Evolutionary conservation across 2,113 vertebrate genomes (phyloP).

Genomic region (Recurvirostra avosetta): DNA sequence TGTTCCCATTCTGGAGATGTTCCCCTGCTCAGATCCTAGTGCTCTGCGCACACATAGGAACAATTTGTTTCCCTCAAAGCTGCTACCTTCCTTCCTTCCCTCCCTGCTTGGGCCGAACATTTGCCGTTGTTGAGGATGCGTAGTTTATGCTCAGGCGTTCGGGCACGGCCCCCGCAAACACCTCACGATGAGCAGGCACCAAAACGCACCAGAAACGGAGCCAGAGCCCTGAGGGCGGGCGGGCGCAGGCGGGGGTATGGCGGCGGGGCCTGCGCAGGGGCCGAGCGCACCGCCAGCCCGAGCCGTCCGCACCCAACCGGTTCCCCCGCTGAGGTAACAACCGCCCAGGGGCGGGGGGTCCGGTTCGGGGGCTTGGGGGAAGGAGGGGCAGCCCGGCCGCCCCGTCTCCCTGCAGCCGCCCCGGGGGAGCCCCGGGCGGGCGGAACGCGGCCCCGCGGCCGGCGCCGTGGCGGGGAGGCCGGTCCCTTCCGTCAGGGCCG

Average conservation of each 20-base stretch:
- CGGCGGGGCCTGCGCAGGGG: neutral
- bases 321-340: neutral
- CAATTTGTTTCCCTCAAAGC: neutral
- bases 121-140: fast-evolving
- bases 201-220: fast-evolving
- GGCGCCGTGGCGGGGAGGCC: neutral
- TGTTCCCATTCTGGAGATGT: neutral
- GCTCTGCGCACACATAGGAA: neutral
- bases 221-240: neutral
- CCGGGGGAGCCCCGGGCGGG: neutral
- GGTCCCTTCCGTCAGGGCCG: neutral
- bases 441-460: neutral
- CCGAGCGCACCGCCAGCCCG: neutral
- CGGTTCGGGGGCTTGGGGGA: neutral
- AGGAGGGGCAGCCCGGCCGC: no score
- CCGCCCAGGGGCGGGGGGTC: neutral
- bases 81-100: neutral
- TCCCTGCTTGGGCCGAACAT: neutral
- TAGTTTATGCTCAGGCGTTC: fast-evolving
- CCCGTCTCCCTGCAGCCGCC: neutral
- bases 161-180: neutral
- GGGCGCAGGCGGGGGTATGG: neutral
- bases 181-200: neutral
- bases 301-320: no score
- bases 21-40: neutral